These are phyloP conservation scores for Dendrocincla tyrannina DNA, from an alignment of 2,797 vertebrate species.

Conservation along the genomic window DNA sequence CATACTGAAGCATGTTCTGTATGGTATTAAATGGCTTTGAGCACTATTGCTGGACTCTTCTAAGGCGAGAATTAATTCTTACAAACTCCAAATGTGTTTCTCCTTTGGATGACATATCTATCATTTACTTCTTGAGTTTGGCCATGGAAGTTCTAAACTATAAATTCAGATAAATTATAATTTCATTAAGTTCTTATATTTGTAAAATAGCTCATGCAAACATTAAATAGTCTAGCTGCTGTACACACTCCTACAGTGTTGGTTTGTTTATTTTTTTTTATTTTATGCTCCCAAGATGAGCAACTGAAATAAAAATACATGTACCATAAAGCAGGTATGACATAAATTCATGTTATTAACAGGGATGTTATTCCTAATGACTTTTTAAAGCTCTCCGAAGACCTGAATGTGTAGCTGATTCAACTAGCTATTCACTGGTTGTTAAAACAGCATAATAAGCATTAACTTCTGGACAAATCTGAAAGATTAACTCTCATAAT, in stretches of 20 bases:
- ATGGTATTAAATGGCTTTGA: not conserved
- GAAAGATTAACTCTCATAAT: not conserved
- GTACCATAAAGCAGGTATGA: not conserved
- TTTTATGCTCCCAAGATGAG: not conserved
- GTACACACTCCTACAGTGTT: not conserved
- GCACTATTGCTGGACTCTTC: not conserved
- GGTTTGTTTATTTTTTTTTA: not conserved
- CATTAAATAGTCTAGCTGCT: not conserved
- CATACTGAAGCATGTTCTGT: not conserved
- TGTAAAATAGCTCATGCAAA: not conserved
- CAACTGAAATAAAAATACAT: not conserved
- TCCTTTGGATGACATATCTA: not conserved
- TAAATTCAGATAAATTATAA: not conserved
- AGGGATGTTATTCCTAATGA: not conserved
- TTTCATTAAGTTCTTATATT: not conserved
- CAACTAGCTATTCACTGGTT: not conserved
- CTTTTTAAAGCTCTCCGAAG: not conserved
- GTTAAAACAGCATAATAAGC: not conserved
- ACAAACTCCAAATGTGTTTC: not conserved
- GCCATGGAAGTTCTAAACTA: not conserved
- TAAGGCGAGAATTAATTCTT: not conserved
- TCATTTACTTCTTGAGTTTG: not conserved
- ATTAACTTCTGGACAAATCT: not conserved
- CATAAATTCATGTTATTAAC: not conserved
- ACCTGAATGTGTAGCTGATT: not conserved